Conservation (phyloP, 1,140 invertebrate genomes). For the Caerostris darwini region DNA sequence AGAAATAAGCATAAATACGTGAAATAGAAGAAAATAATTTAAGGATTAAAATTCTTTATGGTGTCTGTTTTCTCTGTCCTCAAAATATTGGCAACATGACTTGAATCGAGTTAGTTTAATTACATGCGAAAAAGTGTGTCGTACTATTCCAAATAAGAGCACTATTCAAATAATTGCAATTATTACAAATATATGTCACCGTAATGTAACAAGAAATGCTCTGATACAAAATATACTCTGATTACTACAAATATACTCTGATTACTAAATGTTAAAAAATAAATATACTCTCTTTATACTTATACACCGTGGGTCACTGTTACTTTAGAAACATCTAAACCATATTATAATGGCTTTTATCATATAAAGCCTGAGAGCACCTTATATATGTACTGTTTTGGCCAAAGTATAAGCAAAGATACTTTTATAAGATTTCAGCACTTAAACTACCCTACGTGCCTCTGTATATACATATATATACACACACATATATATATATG, state of each 20-base stretch:
- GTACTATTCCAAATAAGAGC: no score
- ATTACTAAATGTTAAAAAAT: background rate
- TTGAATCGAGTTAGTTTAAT: no score
- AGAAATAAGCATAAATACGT: no score
- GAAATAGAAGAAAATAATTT: no score
- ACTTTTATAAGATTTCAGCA: constrained; percentile 76
- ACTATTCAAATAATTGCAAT: no score
- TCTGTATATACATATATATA: constrained; percentile 74
- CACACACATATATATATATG: constrained; percentile 68
- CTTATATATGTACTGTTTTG: constrained; percentile 76
- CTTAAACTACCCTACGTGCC: constrained; percentile 75
- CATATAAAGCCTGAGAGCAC: constrained; percentile 66
- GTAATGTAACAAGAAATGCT: no score
- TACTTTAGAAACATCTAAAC: constrained; percentile 29
- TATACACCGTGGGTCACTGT: constrained; percentile 26
- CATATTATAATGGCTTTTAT: constrained; percentile 60
- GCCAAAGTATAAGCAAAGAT: constrained; percentile 76
- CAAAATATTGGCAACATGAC: no score
- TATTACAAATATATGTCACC: no score
- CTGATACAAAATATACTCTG: no score
- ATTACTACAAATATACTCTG: background rate
- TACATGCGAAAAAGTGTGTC: no score
- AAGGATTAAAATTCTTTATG: no score
- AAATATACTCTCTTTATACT: background rate
- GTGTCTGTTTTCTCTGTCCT: no score